phyloP scores from a whole-genome alignment of 2,888 invertebrate species.

The Agriotes lineatus region DNA sequence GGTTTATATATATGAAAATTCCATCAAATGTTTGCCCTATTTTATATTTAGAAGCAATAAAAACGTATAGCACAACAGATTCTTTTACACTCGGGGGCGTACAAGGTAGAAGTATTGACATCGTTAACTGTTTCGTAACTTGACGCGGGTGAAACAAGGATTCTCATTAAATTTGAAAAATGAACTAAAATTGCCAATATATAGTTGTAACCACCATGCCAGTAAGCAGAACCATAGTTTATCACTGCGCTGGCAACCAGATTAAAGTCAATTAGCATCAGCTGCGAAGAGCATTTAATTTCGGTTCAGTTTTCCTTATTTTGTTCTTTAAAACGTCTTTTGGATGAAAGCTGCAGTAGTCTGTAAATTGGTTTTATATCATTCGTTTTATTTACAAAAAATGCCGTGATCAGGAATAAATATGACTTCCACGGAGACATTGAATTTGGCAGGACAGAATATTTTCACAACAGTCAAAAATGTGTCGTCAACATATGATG shows the following conservation, averaged over 20 bases:
- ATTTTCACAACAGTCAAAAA: slow-evolving; percentile 6
- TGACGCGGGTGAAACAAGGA: neutral
- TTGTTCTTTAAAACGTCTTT: neutral
- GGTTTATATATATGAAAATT: too few species aligned
- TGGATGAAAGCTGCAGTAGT: neutral
- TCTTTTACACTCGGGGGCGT: neutral
- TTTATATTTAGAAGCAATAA: too few species aligned
- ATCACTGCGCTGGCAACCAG: neutral
- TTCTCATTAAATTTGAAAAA: slow-evolving; percentile 21
- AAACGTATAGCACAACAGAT: neutral
- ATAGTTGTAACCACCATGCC: neutral
- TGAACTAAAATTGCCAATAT: slow-evolving; percentile 14
- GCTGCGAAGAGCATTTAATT: neutral
- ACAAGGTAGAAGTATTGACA: neutral
- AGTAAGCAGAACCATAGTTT: neutral
- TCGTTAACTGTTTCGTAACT: slow-evolving; percentile 2
- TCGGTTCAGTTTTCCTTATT: neutral
- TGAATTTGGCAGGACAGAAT: slow-evolving; percentile 1
- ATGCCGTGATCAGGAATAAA: too few species aligned
- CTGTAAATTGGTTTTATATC: too few species aligned
- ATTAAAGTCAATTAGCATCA: slow-evolving; percentile 2
- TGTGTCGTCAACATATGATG: neutral
- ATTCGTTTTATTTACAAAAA: neutral
- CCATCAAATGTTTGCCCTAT: too few species aligned
- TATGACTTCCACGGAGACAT: neutral